Base-by-base conservation (phyloP, 2,888 invertebrate species). In the Laspeyria flexula region DNA sequence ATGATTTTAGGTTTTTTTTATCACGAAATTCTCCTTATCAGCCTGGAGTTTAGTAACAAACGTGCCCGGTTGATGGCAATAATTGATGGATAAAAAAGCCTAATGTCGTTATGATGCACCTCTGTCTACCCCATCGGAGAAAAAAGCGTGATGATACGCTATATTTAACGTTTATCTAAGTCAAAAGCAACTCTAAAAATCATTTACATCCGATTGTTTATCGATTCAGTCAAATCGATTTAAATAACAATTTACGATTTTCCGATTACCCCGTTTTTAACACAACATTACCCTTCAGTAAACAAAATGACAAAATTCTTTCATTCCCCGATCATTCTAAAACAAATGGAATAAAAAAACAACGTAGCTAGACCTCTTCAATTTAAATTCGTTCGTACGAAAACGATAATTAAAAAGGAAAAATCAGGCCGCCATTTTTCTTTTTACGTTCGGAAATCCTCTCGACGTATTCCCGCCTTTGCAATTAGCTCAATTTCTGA, bases 401-500 rank as follows among this genome's bases (percentile, higher is more conserved):
- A 69, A 59, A 55, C 75, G 79, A 81, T 80, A 86, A 85, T 86
- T 84, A 85, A 85, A 81, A 79, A 74, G 71, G 77, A 81, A 80
- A 83, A 78, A 77, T 71, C 69, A 67, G 55, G 65, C 51, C 47
- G 71, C 74, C 78, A 79, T 79, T 77, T 78, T 79, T 76, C 71
- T 71, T 76, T 77, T 82, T 65, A 64, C 76, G 73, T 79, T 79
- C 73, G 77, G 75, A 80, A 80, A 77, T 79, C 69, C 78, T 77
- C 71, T 76, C 69, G 62, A 67, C 68, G 63, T 72, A 58, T 61
- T 66, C 72, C 74, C 76, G 67, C 69, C 65, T 67, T 77, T 71
- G 75, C 81, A 86, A 88, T 88, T 88, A 86, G 86, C 78, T 78
- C 82, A 86, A 86, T 87, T 86, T 83, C 72, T 68, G 78, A 81